Evolutionary conservation across 1,140 invertebrate species (phyloP).

Genomic region (Panagrolaimus sp.): DNA sequence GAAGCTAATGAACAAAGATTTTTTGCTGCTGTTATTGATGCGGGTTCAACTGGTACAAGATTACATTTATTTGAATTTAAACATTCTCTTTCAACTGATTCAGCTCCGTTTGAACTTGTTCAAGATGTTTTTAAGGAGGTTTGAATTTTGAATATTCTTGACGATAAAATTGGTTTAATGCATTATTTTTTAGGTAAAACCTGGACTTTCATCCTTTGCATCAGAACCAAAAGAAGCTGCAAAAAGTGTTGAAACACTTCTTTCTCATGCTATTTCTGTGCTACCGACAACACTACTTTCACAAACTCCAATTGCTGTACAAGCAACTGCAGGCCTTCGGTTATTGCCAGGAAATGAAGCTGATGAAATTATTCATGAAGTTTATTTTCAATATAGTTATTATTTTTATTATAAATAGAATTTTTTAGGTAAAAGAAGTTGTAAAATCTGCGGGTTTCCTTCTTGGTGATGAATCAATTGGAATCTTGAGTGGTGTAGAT

Average conservation of each 20-base stretch:
- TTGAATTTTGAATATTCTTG: background rate
- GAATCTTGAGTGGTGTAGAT: constrained; percentile 85
- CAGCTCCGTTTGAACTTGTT: constrained; percentile 70
- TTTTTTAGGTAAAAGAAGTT: constrained; percentile 68
- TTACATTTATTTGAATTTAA: constrained; percentile 80
- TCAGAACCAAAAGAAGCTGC: constrained; percentile 74
- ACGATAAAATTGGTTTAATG: background rate
- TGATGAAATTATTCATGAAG: constrained; percentile 69
- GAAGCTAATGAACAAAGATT: constrained; percentile 61
- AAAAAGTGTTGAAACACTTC: constrained; percentile 68
- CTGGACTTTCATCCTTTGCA: constrained; percentile 79
- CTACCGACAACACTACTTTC: constrained; percentile 72
- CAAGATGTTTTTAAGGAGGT: constrained; percentile 76
- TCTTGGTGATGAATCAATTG: constrained; percentile 71
- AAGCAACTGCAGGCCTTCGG: constrained; percentile 79
- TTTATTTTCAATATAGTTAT: too few relatives aligned
- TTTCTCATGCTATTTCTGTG: constrained; percentile 71
- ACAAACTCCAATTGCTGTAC: constrained; percentile 72
- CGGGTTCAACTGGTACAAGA: constrained; percentile 86
- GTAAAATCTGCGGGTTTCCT: constrained; percentile 70
- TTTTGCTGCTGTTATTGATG: constrained; percentile 86
- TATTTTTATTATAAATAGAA: too few relatives aligned
- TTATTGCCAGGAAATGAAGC: constrained; percentile 73
- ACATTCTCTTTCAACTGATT: constrained; percentile 64
- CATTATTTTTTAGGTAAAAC: constrained; percentile 65